Evolutionary conservation across 2,113 vertebrate species (phyloP).

Genomic region (Castor canadensis): DNA sequence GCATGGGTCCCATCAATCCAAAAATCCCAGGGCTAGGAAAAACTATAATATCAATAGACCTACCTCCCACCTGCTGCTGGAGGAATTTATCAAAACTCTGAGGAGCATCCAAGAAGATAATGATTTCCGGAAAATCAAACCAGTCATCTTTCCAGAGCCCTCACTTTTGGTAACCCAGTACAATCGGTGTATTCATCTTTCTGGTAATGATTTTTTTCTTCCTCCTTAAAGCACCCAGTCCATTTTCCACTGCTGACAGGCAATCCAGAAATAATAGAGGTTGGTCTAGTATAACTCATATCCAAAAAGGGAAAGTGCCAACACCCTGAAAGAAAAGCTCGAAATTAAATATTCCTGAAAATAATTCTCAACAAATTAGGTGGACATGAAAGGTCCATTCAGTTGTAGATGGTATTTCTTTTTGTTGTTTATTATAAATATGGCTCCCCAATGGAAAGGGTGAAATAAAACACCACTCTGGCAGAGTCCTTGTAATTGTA

Average conservation of each 20-base stretch:
- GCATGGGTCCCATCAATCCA: not conserved
- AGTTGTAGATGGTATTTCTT: constrained; percentile 35
- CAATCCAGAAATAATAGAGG: constrained; percentile 78
- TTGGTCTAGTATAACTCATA: constrained; percentile 63
- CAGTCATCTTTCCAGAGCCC: constrained; percentile 55
- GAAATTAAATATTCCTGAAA: constrained; percentile 64
- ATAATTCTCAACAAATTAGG: constrained; percentile 57
- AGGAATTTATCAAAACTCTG: constrained; percentile 62
- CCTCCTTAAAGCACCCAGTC: constrained; percentile 68
- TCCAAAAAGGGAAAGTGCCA: constrained; percentile 61
- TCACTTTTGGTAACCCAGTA: constrained; percentile 56
- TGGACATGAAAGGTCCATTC: constrained; percentile 55
- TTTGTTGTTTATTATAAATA: constrained; percentile 53
- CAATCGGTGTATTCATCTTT: constrained; percentile 69
- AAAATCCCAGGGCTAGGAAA: not conserved
- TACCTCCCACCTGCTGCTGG: constrained; percentile 43
- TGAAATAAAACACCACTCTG: not conserved
- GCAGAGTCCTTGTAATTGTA: constrained; percentile 27
- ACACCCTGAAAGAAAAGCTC: constrained; percentile 70
- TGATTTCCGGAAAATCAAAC: constrained; percentile 61
- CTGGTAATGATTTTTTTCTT: constrained; percentile 53
- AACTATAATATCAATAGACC: not conserved
- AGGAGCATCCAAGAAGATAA: constrained; percentile 63
- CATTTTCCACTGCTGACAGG: constrained; percentile 67
- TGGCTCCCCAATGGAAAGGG: not conserved